A percentile compares a stretch with the other conserved stretches of the same genome.
phyloP scores from a whole-genome alignment of 2,113 vertebrate species.

The Cyanoderma ruficeps region DNA sequence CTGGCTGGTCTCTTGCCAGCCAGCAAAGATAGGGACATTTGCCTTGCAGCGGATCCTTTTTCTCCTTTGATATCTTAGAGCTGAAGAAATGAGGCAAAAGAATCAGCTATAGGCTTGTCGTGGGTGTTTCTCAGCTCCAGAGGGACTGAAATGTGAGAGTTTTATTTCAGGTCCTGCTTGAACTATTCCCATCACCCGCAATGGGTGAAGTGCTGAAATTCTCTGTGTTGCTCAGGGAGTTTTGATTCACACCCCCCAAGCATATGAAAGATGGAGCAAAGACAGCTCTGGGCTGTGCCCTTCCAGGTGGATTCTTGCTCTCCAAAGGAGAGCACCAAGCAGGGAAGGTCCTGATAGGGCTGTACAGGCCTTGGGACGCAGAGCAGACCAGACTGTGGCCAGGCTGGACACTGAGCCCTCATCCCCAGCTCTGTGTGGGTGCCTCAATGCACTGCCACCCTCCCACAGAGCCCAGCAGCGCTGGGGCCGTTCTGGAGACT shows the following conservation, averaged over 20 bases:
- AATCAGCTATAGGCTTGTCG: rapidly evolving
- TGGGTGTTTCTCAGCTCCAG: background rate
- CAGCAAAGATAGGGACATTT: background rate
- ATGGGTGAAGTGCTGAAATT: background rate
- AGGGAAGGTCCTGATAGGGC: background rate
- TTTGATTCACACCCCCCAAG: rapidly evolving
- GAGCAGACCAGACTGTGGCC: background rate
- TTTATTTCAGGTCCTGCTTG: background rate
- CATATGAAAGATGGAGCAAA: rapidly evolving
- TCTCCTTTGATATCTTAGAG: background rate
- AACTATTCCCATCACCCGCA: background rate
- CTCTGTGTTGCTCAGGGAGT: background rate
- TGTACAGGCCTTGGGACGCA: rapidly evolving
- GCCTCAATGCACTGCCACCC: background rate
- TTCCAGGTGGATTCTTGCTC: background rate
- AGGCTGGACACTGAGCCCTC: background rate
- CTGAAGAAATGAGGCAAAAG: background rate
- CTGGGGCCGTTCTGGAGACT: background rate
- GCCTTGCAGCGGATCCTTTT: background rate
- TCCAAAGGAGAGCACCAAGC: background rate
- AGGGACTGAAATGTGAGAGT: background rate
- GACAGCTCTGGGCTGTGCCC: background rate
- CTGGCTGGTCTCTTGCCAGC: background rate
- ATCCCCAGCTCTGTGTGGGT: background rate
- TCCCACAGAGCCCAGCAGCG: rapidly evolving